Base-by-base conservation (phyloP, 2,888 invertebrate genomes). In the Dolichopus griseipennis region DNA sequence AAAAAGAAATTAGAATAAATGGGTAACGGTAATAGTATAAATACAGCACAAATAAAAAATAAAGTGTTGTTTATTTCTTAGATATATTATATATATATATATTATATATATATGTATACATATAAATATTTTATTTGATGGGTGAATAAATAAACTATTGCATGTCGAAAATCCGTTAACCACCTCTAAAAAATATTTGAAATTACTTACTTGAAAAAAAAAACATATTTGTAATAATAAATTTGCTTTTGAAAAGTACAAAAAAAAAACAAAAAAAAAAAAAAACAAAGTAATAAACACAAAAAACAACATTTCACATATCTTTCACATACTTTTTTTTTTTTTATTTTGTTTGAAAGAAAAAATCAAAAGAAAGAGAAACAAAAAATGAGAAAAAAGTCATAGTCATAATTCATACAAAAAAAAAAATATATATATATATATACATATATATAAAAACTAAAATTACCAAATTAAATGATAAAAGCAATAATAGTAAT, bases 121-220 rank as follows among this genome's bases (percentile, higher is more conserved):
- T 27, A 27, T 27, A 4, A 4, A 4, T 27, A 4, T 27, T 27
- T 27, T 27, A 15, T 27, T 27, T 63, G 63, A 63, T 27, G 63
- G 63, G 63, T 63, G 63, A 63, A 63, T 67, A 69, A 67, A 69
- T 67, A 67, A 69, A 67, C 65, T 67, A 69, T 69, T 67, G 70
- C 70, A 70, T 70, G 70, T 68, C 66, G 66, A 68, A 68, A 67
- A 69, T 70, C 68, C 70, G 69, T 70, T 70, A 63, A 70, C 69
- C 69, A 68, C 67, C 67, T 69, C 65, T 20, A 67, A 65, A 69
- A 67, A 62, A 67, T 62, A 52, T 52, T 52, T 52, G 72, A 76
- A 71, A 62, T 68, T 68, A 68, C 37, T 65, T 66, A 69, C 66
- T 67, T 67, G 69, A 68, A 71, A 69, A 71, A 66, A 33, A 68